A percentile compares a stretch with the other conserved stretches of the same genome.
Conservation (phyloP, 2,797 vertebrate genomes). For the Sarcophilus harrisii region DNA sequence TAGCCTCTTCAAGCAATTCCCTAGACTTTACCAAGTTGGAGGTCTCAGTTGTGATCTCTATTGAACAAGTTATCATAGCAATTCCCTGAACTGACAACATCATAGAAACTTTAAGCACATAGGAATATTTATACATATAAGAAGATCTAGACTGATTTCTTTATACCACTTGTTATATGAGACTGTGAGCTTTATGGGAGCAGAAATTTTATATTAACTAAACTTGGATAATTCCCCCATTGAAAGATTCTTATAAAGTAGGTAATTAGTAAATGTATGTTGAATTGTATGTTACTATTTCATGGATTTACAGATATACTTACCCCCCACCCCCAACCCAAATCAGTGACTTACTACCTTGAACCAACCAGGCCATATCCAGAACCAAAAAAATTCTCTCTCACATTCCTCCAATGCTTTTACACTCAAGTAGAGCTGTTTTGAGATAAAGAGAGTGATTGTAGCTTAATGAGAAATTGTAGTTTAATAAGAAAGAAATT, state of each 20-base stretch:
- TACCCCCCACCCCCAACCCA: not conserved
- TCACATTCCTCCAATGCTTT: not conserved
- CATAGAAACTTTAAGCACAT: not conserved
- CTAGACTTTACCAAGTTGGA: too few species aligned
- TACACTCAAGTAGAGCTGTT: constrained; percentile 1
- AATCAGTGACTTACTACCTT: not conserved
- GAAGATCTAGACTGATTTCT: not conserved
- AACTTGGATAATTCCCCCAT: not conserved
- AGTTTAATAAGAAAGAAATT: not conserved
- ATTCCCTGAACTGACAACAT: not conserved
- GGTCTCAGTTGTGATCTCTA: not conserved
- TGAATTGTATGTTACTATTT: not conserved
- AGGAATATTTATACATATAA: not conserved
- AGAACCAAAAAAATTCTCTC: not conserved
- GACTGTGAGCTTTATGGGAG: not conserved
- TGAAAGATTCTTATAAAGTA: not conserved
- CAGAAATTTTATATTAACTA: not conserved
- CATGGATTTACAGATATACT: not conserved
- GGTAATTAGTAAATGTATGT: not conserved
- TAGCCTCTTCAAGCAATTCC: not conserved
- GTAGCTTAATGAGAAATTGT: not conserved
- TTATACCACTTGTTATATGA: not conserved
- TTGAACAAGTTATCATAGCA: not conserved
- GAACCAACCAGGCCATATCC: not conserved
- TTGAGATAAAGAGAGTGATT: not conserved